Evolutionary conservation across 2,797 vertebrate species (phyloP).

Genomic region (Cheirogaleus major): DNA sequence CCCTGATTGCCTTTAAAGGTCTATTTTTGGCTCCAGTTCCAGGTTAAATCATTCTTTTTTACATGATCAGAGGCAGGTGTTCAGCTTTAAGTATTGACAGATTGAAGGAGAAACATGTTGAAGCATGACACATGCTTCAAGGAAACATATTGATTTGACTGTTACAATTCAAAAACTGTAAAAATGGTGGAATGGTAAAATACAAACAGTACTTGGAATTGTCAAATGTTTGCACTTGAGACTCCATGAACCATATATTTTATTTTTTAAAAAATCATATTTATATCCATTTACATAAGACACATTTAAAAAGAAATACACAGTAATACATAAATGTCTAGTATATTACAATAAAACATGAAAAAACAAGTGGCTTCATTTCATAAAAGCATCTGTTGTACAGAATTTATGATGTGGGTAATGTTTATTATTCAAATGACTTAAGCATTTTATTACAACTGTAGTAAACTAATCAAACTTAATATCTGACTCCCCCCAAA

Average conservation of each 20-base stretch:
- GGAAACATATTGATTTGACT: conserved; percentile 87
- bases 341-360: conserved; percentile 95
- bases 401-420: conserved; percentile 83
- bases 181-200: conserved; percentile 92
- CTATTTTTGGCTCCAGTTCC: conserved; percentile 84
- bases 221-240: conserved; percentile 94
- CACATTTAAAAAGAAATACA: conserved; percentile 96
- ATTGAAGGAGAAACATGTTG: conserved; percentile 85
- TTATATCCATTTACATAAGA: conserved; percentile 99
- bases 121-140: conserved; percentile 83
- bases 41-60: conserved; percentile 81
- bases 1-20: conserved; percentile 84
- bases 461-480: conserved; percentile 80
- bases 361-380: conserved; percentile 84
- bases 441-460: conserved; percentile 71
- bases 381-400: conserved; percentile 87
- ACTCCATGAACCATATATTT: conserved; percentile 92
- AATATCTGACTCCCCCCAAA: conserved; percentile 76
- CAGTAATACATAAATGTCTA: conserved; percentile 93
- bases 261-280: conserved; percentile 93
- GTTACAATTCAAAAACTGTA: conserved; percentile 91
- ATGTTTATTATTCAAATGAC: conserved; percentile 77
- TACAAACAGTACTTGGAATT: conserved; percentile 93
- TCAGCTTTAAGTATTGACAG: conserved; percentile 87
- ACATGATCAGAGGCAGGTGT: conserved; percentile 89